A percentile compares a stretch with the other conserved stretches of the same genome.
phyloP scores from a whole-genome alignment of 1,140 invertebrate genomes.

The fruit fly (Drosophila melanogaster) region DNA sequence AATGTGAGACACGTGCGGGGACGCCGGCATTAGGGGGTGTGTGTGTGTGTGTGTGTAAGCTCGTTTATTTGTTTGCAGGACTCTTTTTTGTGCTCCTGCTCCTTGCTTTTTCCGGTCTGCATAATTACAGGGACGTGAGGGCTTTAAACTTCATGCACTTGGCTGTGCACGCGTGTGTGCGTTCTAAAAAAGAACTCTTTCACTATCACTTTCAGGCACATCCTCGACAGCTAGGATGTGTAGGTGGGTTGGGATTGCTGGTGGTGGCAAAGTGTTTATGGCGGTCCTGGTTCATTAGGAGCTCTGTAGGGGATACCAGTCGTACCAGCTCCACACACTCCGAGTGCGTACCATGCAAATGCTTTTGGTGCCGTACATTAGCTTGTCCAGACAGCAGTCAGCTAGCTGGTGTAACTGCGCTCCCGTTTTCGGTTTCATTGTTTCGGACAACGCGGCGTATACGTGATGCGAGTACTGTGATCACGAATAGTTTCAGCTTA shows the following conservation, averaged over 20 bases:
- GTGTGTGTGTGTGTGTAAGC: slow-evolving; percentile 2
- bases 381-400: slow-evolving; percentile 46
- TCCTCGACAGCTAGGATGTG: not conserved
- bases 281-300: slow-evolving; percentile 54
- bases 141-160: slow-evolving; percentile 33
- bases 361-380: slow-evolving; percentile 49
- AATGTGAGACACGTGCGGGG: slow-evolving; percentile 26
- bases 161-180: not conserved
- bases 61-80: slow-evolving; percentile 40
- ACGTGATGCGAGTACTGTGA: slow-evolving; percentile 38
- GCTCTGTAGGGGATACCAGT: slow-evolving; percentile 9
- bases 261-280: slow-evolving; percentile 51
- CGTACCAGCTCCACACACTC: not conserved
- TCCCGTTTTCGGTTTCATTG: slow-evolving; percentile 61
- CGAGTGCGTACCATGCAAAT: slow-evolving; percentile 55
- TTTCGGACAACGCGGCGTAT: slow-evolving; percentile 45
- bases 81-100: slow-evolving; percentile 23
- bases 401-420: slow-evolving; percentile 26
- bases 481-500: slow-evolving; percentile 1
- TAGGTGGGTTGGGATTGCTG: not conserved
- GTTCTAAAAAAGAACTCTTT: slow-evolving; percentile 47
- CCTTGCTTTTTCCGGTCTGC: slow-evolving; percentile 28
- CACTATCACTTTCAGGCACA: slow-evolving; percentile 66
- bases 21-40: not conserved
- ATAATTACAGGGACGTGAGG: slow-evolving; percentile 54